Base-by-base conservation (phyloP, 30 jellyfish, hydroid and myxozoan genomes). In the Phacellophora camtschatica region DNA sequence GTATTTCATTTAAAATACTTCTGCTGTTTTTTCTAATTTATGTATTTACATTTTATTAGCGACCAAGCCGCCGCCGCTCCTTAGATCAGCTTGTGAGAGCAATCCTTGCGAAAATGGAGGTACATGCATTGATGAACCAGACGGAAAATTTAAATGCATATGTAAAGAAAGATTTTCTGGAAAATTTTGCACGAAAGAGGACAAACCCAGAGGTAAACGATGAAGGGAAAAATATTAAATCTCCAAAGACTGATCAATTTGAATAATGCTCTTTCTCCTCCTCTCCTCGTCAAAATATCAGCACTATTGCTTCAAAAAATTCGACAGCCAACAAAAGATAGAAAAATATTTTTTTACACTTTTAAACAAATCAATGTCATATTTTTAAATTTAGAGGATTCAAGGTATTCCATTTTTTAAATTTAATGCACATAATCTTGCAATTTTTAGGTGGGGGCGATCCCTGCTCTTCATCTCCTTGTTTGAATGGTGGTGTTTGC, bases 81-180 rank as follows among this genome's bases (percentile, higher is more conserved):
- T n/a, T n/a, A n/a, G n/a, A n/a, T n/a, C n/a, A n/a, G 66, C 66
- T 12, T 81, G 92, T 54, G 31, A 16, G 5, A 81, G 92, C 53
- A 66, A 75, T 32, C 97, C 97, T 10, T 89, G 97, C 58, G 69
- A 63, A 19, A 82, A 82, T 55, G 97, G 97, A 25, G 96, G 94
- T 6, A 89, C 97, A 1, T 89, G 97, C 57, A 77, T 89, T 32
- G 97, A 89, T 48, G 94, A 89, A 39, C 88, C 96, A 2, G 78
- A 63, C 9, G 84, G 86, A 5, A 50, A 56, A 29, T 89, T 61
- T 56, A 81, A 83, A 61, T 89, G 97, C 83, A 68, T 89, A 29
- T 89, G 97, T 74, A 82, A 58, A 71, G 85, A 48, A 24, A 81
- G 90, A 24, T 89, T 43, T 37, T 13, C 29, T 10, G 97, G 97